Conservation (phyloP, 2,888 invertebrate genomes). For the Hydroisotoma schaefferi region DNA sequence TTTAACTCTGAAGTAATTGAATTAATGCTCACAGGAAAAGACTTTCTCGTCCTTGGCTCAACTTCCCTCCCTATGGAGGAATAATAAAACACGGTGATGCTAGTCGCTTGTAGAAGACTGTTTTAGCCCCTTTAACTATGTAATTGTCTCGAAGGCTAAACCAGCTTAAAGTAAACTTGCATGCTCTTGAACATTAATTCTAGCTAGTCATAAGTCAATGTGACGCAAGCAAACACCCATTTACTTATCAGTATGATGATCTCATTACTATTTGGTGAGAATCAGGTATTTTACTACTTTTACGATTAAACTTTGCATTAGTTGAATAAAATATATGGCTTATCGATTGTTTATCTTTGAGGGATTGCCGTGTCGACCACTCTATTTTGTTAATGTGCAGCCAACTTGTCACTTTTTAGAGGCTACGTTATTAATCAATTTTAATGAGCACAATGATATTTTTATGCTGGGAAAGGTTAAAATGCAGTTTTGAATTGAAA, state of each 20-base stretch:
- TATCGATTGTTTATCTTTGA: no score
- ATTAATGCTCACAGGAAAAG: conserved; percentile 30
- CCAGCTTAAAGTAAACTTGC: not conserved
- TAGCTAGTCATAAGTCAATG: conserved; percentile 5
- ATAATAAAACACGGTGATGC: no score
- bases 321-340: no score
- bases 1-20: conserved; percentile 37
- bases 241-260: conserved; percentile 6
- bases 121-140: no score
- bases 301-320: no score
- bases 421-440: not conserved
- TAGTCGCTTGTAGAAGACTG: no score
- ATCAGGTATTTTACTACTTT: not conserved
- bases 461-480: no score
- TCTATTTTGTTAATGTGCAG: not conserved
- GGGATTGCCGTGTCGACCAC: no score
- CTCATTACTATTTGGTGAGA: conserved; percentile 5
- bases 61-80: not conserved
- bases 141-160: no score
- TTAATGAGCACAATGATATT: not conserved
- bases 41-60: conserved; percentile 5
- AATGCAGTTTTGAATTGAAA: not conserved
- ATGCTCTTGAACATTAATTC: conserved; percentile 5
- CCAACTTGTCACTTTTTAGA: not conserved
- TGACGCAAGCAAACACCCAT: conserved; percentile 10